phyloP scores from a whole-genome alignment of 2,888 invertebrate species.

The Adelphocoris suturalis region DNA sequence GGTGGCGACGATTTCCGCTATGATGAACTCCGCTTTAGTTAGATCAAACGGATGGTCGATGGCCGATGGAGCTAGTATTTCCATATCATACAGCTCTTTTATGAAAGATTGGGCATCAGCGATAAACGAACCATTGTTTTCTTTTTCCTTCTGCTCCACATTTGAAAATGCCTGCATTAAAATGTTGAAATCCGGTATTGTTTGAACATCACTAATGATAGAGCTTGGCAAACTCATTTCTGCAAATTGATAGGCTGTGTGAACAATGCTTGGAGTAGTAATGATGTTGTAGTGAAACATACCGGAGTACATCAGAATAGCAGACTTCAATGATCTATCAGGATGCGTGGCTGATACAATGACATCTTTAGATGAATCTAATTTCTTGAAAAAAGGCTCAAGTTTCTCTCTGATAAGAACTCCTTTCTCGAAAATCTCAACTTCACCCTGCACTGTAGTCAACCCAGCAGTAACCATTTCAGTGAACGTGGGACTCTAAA shows the following conservation, averaged over 20 bases:
- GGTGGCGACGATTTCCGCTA: background rate
- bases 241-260: background rate
- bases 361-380: background rate
- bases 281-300: background rate
- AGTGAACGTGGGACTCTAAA: background rate
- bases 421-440: background rate
- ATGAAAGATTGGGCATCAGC: background rate
- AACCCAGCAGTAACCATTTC: background rate
- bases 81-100: background rate
- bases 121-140: background rate
- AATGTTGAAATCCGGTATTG: background rate
- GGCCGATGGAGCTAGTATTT: background rate
- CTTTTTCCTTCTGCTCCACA: background rate
- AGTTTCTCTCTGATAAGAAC: background rate
- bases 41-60: conserved; percentile 8
- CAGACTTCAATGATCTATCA: background rate
- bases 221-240: background rate
- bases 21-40: conserved; percentile 6
- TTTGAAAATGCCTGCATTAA: background rate
- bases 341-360: background rate
- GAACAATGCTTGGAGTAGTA: background rate
- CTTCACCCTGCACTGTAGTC: background rate
- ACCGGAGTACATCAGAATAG: background rate
- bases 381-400: background rate
- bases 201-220: background rate